Conservation (phyloP, 2,113 vertebrate species). For the Vimba vimba region DNA sequence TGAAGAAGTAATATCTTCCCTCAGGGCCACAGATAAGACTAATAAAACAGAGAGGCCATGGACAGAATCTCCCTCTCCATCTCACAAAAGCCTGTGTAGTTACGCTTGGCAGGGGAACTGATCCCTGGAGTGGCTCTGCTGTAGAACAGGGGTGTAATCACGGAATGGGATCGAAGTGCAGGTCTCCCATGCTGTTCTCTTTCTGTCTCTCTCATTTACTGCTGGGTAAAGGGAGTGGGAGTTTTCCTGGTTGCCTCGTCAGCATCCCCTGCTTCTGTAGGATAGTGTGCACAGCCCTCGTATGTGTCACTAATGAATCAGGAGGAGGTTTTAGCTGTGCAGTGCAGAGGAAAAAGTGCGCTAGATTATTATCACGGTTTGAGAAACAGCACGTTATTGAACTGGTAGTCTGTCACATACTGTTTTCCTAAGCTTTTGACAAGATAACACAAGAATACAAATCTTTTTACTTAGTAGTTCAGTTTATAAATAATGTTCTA, state of each 20-base stretch:
- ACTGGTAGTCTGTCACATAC: not conserved
- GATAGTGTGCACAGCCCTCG: not conserved
- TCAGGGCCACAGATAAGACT: conserved; percentile 39
- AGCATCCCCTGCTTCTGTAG: conserved; percentile 8
- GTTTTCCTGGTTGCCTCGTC: conserved; percentile 24
- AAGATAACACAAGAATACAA: not conserved
- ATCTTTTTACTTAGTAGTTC: not conserved
- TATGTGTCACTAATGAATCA: conserved; percentile 27
- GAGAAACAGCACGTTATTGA: not conserved
- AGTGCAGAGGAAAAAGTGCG: not conserved
- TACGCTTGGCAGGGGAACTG: conserved; percentile 39
- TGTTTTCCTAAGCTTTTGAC: not conserved
- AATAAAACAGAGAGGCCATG: conserved; percentile 41
- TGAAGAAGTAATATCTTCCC: conserved; percentile 42
- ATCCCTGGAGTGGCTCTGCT: conserved; percentile 35
- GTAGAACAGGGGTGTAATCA: conserved; percentile 35
- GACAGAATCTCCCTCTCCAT: conserved; percentile 34
- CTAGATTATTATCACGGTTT: conserved; percentile 5
- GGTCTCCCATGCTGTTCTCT: conserved; percentile 26
- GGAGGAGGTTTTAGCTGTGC: not conserved
- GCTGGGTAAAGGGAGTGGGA: conserved; percentile 13
- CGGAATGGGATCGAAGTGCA: conserved; percentile 30
- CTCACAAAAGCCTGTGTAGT: conserved; percentile 40
- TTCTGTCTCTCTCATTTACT: conserved; percentile 36
- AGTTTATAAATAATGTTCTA: not conserved